phyloP scores from a whole-genome alignment of 2,888 invertebrate genomes.

The Resseliella maxima region DNA sequence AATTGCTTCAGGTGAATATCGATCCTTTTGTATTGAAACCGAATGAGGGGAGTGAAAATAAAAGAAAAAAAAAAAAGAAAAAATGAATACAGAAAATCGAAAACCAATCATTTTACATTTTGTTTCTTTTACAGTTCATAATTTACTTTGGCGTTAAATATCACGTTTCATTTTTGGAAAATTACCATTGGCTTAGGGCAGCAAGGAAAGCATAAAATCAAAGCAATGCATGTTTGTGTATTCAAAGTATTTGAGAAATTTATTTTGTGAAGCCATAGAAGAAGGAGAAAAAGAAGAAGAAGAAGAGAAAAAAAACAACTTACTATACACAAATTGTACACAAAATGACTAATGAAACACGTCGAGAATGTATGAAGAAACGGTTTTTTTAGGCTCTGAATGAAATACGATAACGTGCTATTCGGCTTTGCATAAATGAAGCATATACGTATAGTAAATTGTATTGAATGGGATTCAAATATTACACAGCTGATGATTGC shows the following conservation, averaged over 20 bases:
- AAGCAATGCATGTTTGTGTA: neutral
- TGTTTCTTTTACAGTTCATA: slow-evolving; percentile 16
- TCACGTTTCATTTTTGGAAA: slow-evolving; percentile 26
- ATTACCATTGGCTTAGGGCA: neutral
- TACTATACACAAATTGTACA: neutral
- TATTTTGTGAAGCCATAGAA: neutral
- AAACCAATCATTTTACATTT: slow-evolving; percentile 34
- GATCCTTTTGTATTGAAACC: slow-evolving; percentile 6
- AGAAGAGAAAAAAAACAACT: neutral
- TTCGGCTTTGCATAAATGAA: neutral
- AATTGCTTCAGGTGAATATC: slow-evolving; percentile 11
- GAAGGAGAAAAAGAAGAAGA: neutral
- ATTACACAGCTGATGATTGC: neutral
- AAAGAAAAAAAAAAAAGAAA: neutral
- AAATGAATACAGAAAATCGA: neutral
- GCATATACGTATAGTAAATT: neutral
- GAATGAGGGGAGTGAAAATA: neutral
- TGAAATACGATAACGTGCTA: slow-evolving; percentile 19
- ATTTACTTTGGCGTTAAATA: slow-evolving; percentile 1
- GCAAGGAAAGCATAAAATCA: neutral
- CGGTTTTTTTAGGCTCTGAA: neutral
- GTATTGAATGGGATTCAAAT: neutral
- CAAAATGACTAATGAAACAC: too few species aligned
- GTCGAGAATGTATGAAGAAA: neutral
- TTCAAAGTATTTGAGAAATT: neutral